Percentiles rank a stretch among this genome's conserved stretches.
Conservation (phyloP, 2,113 vertebrate species). For the Oreocharis arfaki region DNA sequence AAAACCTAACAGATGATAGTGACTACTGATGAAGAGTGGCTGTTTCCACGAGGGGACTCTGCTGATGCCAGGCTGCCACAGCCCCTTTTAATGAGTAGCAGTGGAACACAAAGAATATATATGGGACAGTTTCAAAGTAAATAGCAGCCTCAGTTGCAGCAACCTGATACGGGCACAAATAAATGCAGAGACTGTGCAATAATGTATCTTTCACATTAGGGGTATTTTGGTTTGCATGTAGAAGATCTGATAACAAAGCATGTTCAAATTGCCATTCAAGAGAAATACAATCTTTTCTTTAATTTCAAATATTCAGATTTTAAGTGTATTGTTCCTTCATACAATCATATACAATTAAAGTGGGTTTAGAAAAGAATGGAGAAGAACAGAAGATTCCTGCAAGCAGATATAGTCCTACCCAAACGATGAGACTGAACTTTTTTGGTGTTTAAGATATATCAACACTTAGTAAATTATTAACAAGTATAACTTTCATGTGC, state of each 20-base stretch:
- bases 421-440: background rate
- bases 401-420: background rate
- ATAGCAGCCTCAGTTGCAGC: background rate
- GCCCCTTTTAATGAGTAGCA: background rate
- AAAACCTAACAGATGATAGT: background rate
- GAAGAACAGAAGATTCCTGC: background rate
- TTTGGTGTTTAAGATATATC: background rate
- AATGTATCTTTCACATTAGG: fast-evolving
- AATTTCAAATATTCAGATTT: background rate
- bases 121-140: background rate
- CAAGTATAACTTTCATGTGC: background rate
- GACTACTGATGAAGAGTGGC: background rate
- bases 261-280: background rate
- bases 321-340: background rate
- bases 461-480: background rate
- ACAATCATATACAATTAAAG: background rate
- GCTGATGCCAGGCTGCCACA: background rate
- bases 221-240: background rate
- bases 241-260: background rate
- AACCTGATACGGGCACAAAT: background rate
- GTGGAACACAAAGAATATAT: background rate
- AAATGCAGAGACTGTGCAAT: background rate
- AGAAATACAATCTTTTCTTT: background rate
- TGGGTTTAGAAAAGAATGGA: background rate
- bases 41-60: background rate